A percentile compares a stretch with the other conserved stretches of the same genome.
Evolutionary conservation across 2,797 vertebrate genomes (phyloP).

Genomic region (Pteronotus mesoamericanus): DNA sequence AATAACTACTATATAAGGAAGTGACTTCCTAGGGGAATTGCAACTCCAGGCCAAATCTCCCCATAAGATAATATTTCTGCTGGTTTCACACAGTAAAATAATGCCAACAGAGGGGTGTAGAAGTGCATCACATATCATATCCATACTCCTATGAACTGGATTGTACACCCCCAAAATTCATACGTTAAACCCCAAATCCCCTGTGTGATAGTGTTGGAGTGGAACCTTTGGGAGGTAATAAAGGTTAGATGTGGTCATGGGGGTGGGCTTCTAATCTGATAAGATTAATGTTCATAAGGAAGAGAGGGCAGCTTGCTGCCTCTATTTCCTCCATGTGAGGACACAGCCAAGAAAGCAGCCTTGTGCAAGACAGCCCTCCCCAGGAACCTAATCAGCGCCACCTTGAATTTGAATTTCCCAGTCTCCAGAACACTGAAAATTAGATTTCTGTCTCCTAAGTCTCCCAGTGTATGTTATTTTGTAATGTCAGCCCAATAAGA

Average conservation of each 20-base stretch:
- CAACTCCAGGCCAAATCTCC: neutral
- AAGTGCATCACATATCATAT: neutral
- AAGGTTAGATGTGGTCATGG: neutral
- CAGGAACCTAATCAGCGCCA: neutral
- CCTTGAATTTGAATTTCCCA: neutral
- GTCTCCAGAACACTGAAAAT: neutral
- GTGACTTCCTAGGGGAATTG: neutral
- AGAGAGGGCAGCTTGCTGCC: neutral
- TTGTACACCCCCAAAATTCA: neutral
- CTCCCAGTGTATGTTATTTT: neutral
- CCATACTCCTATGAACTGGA: neutral
- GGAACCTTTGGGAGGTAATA: neutral
- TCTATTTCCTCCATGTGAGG: neutral
- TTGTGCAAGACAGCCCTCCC: neutral
- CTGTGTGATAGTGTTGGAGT: neutral
- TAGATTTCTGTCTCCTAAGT: neutral
- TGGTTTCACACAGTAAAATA: neutral
- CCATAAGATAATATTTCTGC: neutral
- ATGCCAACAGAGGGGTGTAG: neutral
- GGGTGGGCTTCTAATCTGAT: neutral
- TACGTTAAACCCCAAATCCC: neutral
- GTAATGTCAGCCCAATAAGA: neutral
- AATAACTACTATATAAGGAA: neutral
- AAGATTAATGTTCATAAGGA: neutral
- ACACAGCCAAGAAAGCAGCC: neutral